These are phyloP conservation scores for Heliothis subflexa DNA, from an alignment of 1,140 invertebrate genomes.

Conservation along the genomic window DNA sequence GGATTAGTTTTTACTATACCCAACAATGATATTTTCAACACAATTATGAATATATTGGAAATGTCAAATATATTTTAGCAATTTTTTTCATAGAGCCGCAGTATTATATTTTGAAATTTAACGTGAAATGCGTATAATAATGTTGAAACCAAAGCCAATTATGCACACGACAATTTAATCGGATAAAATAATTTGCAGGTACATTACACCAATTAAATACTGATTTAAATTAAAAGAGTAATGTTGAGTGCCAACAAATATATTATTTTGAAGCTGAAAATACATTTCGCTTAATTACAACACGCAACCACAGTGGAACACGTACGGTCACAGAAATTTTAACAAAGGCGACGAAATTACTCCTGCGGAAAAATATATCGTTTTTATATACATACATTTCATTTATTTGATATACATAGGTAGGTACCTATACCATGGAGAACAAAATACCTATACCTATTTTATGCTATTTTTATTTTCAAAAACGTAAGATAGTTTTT, in stretches of 20 bases:
- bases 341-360: slow-evolving; percentile 3
- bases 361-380: neutral
- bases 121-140: neutral
- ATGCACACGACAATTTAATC: neutral
- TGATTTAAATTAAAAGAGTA: slow-evolving; percentile 24
- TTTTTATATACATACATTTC: neutral
- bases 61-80: too few relatives aligned
- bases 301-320: slow-evolving; percentile 5
- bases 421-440: neutral
- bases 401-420: neutral
- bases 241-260: neutral
- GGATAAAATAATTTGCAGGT: neutral
- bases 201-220: slow-evolving; percentile 11
- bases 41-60: too few relatives aligned
- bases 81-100: neutral
- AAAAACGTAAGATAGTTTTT: too few relatives aligned
- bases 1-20: too few relatives aligned
- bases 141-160: neutral
- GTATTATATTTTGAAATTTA: neutral
- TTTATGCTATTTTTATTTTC: too few relatives aligned
- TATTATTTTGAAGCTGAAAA: slow-evolving; percentile 16
- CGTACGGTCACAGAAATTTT: slow-evolving; percentile 24
- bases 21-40: too few relatives aligned
- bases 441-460: too few relatives aligned
- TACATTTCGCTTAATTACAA: slow-evolving; percentile 6